Evolutionary conservation across 2,113 vertebrate species (phyloP).

Genomic region (Microcebus lehilahytsara): DNA sequence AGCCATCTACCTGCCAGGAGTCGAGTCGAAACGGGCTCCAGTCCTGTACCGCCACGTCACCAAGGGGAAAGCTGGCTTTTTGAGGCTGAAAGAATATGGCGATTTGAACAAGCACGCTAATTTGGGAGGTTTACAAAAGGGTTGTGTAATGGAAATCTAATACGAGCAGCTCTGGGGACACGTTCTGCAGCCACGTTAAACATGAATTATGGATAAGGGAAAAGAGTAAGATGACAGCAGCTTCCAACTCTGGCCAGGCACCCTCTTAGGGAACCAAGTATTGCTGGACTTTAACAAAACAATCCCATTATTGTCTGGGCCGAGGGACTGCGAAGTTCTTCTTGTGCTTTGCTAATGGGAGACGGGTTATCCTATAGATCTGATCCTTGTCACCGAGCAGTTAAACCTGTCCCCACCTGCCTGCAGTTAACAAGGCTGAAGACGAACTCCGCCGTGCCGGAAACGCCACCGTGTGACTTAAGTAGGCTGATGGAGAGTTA

Average conservation of each 20-base stretch:
- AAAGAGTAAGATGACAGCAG: not conserved
- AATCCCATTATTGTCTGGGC: not conserved
- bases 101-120: not conserved
- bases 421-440: not conserved
- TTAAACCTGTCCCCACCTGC: not conserved
- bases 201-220: slow-evolving; percentile 20
- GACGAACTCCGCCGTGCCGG: no score
- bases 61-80: not conserved
- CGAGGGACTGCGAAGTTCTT: not conserved
- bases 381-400: not conserved
- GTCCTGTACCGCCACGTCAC: no score
- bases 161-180: not conserved
- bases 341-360: not conserved
- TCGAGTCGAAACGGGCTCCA: accelerated
- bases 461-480: not conserved
- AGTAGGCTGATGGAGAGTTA: not conserved
- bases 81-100: not conserved
- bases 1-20: not conserved
- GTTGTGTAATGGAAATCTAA: not conserved
- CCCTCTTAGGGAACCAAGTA: not conserved
- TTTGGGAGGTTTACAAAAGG: not conserved
- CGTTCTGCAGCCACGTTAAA: not conserved
- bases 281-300: not conserved
- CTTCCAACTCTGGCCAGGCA: not conserved
- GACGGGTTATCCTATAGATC: not conserved